These are phyloP conservation scores for Ypsolopha sequella DNA, from an alignment of 2,888 invertebrate genomes.

Conservation along the genomic window DNA sequence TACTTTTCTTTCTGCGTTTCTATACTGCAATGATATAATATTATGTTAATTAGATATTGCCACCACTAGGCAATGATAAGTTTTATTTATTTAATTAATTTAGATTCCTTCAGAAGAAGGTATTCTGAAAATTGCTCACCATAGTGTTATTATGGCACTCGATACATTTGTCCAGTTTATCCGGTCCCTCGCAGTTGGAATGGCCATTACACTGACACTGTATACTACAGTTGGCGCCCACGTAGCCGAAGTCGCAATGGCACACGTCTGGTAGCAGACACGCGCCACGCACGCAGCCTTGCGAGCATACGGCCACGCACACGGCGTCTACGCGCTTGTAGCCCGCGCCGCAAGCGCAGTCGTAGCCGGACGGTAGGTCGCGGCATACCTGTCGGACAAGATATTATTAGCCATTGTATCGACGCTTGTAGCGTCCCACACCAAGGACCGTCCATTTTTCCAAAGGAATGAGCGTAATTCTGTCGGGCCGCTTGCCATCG, in stretches of 20 bases:
- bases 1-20: too few species aligned
- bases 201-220: slow-evolving; percentile 97
- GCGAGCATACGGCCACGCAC: slow-evolving; percentile 85
- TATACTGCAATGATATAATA: too few species aligned
- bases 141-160: slow-evolving; percentile 93
- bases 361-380: slow-evolving; percentile 84
- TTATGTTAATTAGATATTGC: too few species aligned
- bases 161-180: slow-evolving; percentile 83
- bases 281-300: slow-evolving; percentile 88
- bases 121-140: slow-evolving; percentile 46
- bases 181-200: slow-evolving; percentile 90
- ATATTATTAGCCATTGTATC: too few species aligned
- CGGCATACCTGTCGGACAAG: slow-evolving; percentile 77
- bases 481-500: too few species aligned
- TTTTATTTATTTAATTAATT: too few species aligned
- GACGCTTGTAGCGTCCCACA: too few species aligned
- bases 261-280: slow-evolving; percentile 89
- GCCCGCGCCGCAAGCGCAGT: slow-evolving; percentile 86
- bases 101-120: too few species aligned
- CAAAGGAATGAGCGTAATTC: too few species aligned
- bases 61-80: too few species aligned
- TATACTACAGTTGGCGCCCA: slow-evolving; percentile 93
- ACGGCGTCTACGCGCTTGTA: slow-evolving; percentile 73
- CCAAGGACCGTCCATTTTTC: too few species aligned
- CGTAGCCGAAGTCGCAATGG: slow-evolving; percentile 94